These are phyloP conservation scores for Lucilia cuprina DNA, from an alignment of 1,140 invertebrate genomes.

Conservation along the genomic window DNA sequence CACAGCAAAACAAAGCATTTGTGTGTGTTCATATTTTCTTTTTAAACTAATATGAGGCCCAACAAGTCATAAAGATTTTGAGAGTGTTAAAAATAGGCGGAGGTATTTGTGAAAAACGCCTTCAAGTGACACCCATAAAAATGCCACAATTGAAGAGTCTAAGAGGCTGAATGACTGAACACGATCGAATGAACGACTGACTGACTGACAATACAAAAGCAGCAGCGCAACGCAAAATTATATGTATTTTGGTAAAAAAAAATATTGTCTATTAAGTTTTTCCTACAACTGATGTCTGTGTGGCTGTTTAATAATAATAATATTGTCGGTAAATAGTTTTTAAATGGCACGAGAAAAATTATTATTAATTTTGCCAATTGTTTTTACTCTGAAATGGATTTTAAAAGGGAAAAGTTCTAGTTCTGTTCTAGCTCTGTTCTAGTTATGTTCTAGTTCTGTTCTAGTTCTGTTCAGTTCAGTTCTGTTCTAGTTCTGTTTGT, in stretches of 20 bases:
- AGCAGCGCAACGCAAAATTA: not conserved
- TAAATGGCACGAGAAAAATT: not conserved
- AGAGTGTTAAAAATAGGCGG: constrained; percentile 28
- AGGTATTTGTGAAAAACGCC: constrained; percentile 28
- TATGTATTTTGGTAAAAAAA: no score
- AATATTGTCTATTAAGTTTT: no score
- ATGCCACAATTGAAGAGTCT: no score
- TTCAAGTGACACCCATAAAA: constrained; percentile 33
- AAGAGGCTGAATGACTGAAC: not conserved
- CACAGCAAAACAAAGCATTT: not conserved
- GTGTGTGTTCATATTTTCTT: not conserved
- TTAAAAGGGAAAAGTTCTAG: no score
- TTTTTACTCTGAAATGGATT: no score
- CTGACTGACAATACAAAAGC: constrained; percentile 22
- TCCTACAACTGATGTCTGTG: no score
- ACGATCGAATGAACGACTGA: not conserved
- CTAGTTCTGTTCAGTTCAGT: no score
- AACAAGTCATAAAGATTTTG: constrained; percentile 15
- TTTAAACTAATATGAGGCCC: not conserved
- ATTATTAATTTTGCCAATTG: not conserved
- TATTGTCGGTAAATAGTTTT: not conserved
- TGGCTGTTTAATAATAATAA: not conserved
- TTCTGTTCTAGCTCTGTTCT: no score
- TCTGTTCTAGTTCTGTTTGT: no score
- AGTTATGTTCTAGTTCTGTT: no score